These are phyloP conservation scores for Falco rusticolus DNA, from an alignment of 2,797 vertebrate genomes.

Conservation along the genomic window DNA sequence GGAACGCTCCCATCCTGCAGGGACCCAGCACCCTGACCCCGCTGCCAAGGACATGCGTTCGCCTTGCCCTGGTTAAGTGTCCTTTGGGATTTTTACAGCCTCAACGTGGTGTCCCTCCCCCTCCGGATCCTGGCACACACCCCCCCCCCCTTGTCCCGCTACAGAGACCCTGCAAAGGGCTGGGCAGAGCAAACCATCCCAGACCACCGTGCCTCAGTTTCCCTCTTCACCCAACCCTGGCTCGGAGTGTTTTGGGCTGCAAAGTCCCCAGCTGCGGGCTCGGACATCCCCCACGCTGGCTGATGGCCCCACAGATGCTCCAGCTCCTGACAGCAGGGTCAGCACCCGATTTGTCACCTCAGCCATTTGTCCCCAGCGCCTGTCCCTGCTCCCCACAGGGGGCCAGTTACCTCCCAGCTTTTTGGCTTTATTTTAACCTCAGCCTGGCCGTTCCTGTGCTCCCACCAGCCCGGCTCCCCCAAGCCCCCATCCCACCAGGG, in stretches of 20 bases:
- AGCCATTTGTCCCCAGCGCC: not conserved
- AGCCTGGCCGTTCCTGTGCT: accelerated
- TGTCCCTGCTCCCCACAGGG: accelerated
- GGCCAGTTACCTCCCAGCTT: too few species aligned
- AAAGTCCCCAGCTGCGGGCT: accelerated
- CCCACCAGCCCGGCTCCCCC: not conserved
- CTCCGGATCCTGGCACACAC: not conserved
- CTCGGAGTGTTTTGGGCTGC: not conserved
- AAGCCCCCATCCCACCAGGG: accelerated
- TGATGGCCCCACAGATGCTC: not conserved
- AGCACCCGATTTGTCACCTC: not conserved
- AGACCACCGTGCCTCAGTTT: not conserved
- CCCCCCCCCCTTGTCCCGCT: not conserved
- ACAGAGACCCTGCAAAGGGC: not conserved
- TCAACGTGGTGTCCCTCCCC: not conserved
- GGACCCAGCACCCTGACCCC: not conserved
- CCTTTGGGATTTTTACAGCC: not conserved
- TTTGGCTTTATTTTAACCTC: not conserved
- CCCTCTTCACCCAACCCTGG: accelerated
- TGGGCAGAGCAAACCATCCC: not conserved
- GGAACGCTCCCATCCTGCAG: not conserved
- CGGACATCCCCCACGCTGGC: accelerated
- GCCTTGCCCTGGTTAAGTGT: not conserved
- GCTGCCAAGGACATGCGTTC: not conserved
- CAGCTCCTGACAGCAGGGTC: accelerated